Conservation (phyloP, 2,888 invertebrate genomes). For the Cerceris ruficornis region DNA sequence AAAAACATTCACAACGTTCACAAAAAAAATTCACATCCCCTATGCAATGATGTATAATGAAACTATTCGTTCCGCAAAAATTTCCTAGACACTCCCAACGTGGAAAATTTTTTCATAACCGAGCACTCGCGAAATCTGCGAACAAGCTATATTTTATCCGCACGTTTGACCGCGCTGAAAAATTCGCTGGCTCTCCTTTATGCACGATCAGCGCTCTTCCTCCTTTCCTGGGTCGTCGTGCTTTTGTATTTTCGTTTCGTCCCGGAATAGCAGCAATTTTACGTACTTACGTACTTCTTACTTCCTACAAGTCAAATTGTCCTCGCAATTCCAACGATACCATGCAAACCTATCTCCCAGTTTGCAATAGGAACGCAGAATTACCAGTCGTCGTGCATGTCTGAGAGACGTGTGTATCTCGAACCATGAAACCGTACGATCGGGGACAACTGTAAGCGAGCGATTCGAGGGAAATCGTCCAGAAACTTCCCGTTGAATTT, state of each 20-base stretch:
- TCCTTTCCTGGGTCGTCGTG: background rate
- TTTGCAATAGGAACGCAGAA: constrained; percentile 27
- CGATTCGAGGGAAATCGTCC: constrained; percentile 41
- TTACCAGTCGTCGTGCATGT: constrained; percentile 26
- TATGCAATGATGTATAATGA: too few species aligned
- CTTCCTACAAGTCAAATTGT: background rate
- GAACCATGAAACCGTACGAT: constrained; percentile 28
- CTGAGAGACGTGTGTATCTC: constrained; percentile 21
- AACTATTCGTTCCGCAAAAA: too few species aligned
- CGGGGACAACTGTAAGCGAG: constrained; percentile 30
- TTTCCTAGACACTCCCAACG: too few species aligned
- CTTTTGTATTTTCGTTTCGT: background rate
- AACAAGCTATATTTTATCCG: background rate
- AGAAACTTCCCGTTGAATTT: constrained; percentile 55
- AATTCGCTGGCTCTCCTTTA: background rate
- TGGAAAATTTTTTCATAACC: background rate
- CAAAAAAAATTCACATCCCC: too few species aligned
- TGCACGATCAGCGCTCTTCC: background rate
- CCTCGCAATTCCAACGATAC: constrained; percentile 35
- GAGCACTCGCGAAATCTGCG: background rate
- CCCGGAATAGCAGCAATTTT: constrained; percentile 11
- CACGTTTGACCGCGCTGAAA: background rate
- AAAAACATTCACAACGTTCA: too few species aligned
- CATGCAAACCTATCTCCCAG: constrained; percentile 37
- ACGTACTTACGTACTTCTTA: constrained; percentile 9